Evolutionary conservation across 2,888 invertebrate species (phyloP).

Genomic region (Acronicta alni): DNA sequence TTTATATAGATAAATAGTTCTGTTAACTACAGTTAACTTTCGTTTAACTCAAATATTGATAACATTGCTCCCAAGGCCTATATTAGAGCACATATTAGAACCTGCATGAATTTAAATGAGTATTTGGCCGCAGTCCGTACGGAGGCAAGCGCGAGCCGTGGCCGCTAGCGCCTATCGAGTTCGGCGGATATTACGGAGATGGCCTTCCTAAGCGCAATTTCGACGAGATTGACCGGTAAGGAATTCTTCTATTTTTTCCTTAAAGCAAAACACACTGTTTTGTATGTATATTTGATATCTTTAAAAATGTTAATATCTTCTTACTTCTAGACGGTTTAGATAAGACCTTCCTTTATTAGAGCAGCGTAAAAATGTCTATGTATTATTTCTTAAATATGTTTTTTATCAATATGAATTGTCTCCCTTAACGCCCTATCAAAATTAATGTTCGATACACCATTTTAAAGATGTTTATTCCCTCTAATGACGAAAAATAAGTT

Average conservation of each 20-base stretch:
- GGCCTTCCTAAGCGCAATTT: slow-evolving; percentile 85
- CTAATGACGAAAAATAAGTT: no score
- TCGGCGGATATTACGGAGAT: slow-evolving; percentile 76
- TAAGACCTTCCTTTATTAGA: background rate
- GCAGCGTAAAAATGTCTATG: no score
- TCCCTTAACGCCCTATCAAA: no score
- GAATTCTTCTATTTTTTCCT: slow-evolving; percentile 1
- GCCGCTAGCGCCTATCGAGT: slow-evolving; percentile 68
- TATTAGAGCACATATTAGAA: background rate
- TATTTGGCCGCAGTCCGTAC: slow-evolving; percentile 69
- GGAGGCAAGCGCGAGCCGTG: slow-evolving; percentile 79
- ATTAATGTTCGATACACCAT: no score
- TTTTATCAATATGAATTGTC: no score
- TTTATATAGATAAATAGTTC: no score
- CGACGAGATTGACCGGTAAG: slow-evolving; percentile 90
- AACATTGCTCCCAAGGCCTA: background rate
- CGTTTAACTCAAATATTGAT: slow-evolving; percentile 2
- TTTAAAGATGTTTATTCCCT: no score
- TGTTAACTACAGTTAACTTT: background rate
- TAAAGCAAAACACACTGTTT: no score
- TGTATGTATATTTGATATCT: no score
- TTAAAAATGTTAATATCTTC: no score
- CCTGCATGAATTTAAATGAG: slow-evolving; percentile 22
- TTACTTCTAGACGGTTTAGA: background rate
- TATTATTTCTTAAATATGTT: no score